Evolutionary conservation across 1,140 invertebrate genomes (phyloP).

Genomic region (Pseudoatta argentina): DNA sequence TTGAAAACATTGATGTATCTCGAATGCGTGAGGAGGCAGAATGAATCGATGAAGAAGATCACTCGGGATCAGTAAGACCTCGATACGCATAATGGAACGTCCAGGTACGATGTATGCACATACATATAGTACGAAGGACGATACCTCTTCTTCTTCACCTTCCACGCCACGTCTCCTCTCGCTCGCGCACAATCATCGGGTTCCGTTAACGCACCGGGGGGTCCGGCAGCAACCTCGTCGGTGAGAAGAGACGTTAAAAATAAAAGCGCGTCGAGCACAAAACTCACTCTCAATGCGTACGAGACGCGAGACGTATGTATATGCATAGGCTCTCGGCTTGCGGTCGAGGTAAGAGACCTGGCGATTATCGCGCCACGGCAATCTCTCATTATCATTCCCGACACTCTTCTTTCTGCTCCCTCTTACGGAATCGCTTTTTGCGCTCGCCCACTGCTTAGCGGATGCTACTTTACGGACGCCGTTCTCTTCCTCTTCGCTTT

Average conservation of each 20-base stretch:
- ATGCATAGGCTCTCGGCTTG: constrained; percentile 46
- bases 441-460: constrained; percentile 24
- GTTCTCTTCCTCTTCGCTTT: constrained; percentile 36
- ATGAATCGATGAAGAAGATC: constrained; percentile 37
- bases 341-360: constrained; percentile 64
- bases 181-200: constrained; percentile 72
- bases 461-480: constrained; percentile 32
- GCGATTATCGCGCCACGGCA: constrained; percentile 76
- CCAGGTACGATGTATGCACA: background rate
- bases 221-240: constrained; percentile 70
- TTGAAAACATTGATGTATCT: background rate
- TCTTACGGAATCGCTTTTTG: constrained; percentile 67
- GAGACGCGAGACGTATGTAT: constrained; percentile 55
- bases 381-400: constrained; percentile 81
- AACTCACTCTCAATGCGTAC: constrained; percentile 52
- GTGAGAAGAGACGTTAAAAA: constrained; percentile 75
- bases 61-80: constrained; percentile 37
- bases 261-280: constrained; percentile 53
- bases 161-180: constrained; percentile 50
- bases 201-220: constrained; percentile 79
- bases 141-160: constrained; percentile 34
- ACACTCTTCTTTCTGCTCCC: constrained; percentile 72
- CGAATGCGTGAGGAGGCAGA: constrained; percentile 7
- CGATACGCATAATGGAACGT: constrained; percentile 67
- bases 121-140: constrained; percentile 32